These are phyloP conservation scores for Silurus aristotelis DNA, from an alignment of 2,797 vertebrate genomes.

Conservation along the genomic window DNA sequence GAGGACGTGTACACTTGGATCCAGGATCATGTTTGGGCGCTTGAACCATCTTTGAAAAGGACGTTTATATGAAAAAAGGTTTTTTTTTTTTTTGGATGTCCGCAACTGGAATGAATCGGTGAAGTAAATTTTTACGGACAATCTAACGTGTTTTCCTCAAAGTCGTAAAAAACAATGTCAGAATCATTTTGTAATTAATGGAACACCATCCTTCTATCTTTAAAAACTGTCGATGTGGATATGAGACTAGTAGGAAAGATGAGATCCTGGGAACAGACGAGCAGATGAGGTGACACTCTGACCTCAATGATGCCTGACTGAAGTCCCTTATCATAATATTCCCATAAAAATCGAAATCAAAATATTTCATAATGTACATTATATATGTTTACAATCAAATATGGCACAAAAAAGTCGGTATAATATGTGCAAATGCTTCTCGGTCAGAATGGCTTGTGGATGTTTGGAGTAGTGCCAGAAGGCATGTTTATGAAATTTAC, in stretches of 20 bases:
- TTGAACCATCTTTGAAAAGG: background rate
- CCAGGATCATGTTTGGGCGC: background rate
- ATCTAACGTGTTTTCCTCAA: background rate
- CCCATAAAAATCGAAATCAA: conserved; percentile 1
- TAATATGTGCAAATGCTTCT: conserved; percentile 5
- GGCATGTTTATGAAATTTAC: background rate
- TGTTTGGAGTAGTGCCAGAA: conserved; percentile 1
- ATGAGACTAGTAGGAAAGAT: background rate
- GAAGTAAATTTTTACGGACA: background rate
- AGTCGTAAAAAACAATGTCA: background rate
- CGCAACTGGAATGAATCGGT: background rate
- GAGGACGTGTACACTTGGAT: background rate
- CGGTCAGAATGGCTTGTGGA: background rate
- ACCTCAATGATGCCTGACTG: conserved; percentile 8
- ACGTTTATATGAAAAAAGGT: background rate
- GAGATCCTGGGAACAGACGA: background rate
- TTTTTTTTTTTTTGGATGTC: background rate
- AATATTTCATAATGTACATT: conserved; percentile 6
- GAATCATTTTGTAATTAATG: conserved; percentile 45
- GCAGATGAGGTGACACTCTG: conserved; percentile 20
- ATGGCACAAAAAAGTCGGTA: conserved; percentile 27
- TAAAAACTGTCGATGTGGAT: background rate
- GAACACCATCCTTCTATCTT: conserved; percentile 10
- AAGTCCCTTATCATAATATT: conserved; percentile 7
- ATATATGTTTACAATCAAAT: conserved; percentile 40